Evolutionary conservation across 2,797 vertebrate genomes (phyloP).

Genomic region (Tapirus indicus): DNA sequence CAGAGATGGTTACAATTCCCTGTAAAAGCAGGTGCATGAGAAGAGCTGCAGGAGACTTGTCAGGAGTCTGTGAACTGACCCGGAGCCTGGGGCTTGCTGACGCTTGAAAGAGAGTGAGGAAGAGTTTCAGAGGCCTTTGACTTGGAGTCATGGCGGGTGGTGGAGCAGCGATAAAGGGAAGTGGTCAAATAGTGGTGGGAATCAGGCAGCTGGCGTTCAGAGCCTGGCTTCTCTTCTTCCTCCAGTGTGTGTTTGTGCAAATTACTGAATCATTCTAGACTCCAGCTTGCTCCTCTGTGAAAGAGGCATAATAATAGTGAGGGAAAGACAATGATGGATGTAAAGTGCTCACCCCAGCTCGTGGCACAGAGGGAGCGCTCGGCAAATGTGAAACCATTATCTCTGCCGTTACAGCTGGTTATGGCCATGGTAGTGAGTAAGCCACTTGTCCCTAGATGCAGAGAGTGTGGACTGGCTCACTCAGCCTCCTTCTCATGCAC

Average conservation of each 20-base stretch:
- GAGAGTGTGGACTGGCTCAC: not conserved
- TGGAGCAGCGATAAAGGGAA: not conserved
- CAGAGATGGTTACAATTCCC: not conserved
- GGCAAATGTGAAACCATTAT: not conserved
- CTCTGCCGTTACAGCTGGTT: not conserved
- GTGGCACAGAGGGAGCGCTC: accelerated
- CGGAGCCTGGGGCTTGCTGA: not conserved
- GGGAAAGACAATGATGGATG: not conserved
- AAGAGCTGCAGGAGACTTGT: not conserved
- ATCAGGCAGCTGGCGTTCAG: not conserved
- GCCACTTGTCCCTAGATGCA: not conserved
- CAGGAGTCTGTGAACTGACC: not conserved
- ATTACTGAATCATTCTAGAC: not conserved
- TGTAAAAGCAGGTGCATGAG: not conserved
- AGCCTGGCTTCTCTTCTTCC: not conserved
- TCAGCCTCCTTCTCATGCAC: not conserved
- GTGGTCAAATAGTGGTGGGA: not conserved
- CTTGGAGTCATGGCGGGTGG: not conserved
- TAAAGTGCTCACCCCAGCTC: not conserved
- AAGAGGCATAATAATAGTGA: not conserved
- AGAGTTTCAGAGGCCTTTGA: not conserved
- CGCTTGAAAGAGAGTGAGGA: not conserved
- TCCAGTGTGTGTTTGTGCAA: not conserved
- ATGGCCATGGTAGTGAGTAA: accelerated
- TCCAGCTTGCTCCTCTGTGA: not conserved